Conservation (phyloP, 2,113 vertebrate species). For the Ictidomys tridecemlineatus region DNA sequence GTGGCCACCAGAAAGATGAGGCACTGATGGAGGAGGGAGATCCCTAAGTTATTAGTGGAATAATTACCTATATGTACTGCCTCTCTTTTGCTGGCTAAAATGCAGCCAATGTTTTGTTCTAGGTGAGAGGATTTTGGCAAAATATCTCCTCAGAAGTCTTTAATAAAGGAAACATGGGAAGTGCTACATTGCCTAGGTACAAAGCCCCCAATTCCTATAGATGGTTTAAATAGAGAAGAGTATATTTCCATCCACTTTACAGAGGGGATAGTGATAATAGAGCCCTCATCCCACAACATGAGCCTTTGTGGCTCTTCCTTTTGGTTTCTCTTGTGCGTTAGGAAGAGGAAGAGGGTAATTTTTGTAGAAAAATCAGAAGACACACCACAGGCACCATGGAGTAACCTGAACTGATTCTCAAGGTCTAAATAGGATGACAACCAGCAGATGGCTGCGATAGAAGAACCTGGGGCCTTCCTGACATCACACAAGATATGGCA, state of each 20-base stretch:
- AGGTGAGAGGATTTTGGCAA: not conserved
- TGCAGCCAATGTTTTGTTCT: conserved; percentile 39
- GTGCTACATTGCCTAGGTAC: not conserved
- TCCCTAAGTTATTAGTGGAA: not conserved
- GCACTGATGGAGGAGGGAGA: too few relatives aligned
- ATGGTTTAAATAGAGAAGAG: not conserved
- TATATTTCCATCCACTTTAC: not conserved
- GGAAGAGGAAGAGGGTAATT: not conserved
- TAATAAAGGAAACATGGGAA: not conserved
- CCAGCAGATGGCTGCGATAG: not conserved
- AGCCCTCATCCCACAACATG: not conserved
- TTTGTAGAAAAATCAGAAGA: not conserved
- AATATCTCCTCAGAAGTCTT: conserved; percentile 17
- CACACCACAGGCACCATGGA: not conserved
- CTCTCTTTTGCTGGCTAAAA: not conserved
- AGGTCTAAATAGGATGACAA: not conserved
- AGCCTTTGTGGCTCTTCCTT: not conserved
- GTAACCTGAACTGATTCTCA: not conserved
- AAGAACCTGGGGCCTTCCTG: not conserved
- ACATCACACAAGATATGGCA: not conserved
- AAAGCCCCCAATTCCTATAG: not conserved
- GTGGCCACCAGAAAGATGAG: not conserved
- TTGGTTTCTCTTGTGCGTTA: not conserved
- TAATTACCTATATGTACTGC: not conserved
- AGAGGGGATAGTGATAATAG: not conserved